phyloP scores from a whole-genome alignment of 2,888 invertebrate genomes.

The Drosophila neotestacea region DNA sequence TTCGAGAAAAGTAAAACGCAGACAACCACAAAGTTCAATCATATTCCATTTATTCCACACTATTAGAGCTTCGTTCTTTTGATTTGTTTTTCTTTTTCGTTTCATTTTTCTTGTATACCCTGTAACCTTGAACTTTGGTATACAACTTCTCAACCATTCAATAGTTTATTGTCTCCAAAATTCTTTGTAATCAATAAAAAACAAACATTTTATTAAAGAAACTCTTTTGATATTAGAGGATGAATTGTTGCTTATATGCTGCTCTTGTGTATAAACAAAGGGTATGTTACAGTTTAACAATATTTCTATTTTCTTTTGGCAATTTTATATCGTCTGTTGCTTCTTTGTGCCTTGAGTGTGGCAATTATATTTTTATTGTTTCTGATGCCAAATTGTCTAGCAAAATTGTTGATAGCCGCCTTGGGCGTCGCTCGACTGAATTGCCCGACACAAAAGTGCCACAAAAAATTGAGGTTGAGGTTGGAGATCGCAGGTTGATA shows the following conservation, averaged over 20 bases:
- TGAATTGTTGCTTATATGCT: no score
- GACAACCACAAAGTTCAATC: conserved; percentile 37
- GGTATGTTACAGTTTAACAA: neutral
- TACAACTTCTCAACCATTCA: no score
- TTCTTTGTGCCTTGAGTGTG: conserved; percentile 47
- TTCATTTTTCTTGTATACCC: conserved; percentile 10
- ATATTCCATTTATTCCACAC: conserved; percentile 21
- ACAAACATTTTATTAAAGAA: no score
- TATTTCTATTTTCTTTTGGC: neutral
- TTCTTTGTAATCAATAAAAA: no score
- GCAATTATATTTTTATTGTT: conserved; percentile 76
- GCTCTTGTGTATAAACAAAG: neutral
- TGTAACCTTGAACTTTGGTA: neutral
- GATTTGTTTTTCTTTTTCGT: conserved; percentile 1
- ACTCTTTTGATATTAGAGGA: no score
- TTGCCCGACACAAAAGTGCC: conserved; percentile 26
- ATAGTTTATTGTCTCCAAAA: no score
- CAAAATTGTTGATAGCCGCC: conserved; percentile 65
- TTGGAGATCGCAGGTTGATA: neutral
- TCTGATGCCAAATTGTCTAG: conserved; percentile 72
- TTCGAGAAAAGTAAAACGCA: conserved; percentile 15
- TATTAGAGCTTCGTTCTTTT: conserved; percentile 11
- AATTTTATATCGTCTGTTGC: conserved; percentile 19
- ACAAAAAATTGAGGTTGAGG: conserved; percentile 18
- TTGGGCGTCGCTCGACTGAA: conserved; percentile 53